A percentile compares a stretch with the other conserved stretches of the same genome.
Evolutionary conservation across 2,797 vertebrate species (phyloP).

Genomic region (Poecilia picta): DNA sequence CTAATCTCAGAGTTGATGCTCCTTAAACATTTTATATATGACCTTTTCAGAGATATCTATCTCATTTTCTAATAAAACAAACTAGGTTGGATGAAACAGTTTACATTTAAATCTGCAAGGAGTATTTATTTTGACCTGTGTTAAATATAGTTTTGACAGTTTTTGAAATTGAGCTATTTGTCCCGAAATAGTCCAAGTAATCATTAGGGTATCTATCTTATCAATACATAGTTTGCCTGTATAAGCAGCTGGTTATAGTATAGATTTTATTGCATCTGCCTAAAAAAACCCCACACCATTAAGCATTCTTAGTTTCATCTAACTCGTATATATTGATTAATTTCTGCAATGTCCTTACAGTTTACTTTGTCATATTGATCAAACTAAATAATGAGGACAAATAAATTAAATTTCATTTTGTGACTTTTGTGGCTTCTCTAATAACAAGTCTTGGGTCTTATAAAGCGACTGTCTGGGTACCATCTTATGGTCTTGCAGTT

Average conservation of each 20-base stretch:
- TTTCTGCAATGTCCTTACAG: background rate
- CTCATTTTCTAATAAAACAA: background rate
- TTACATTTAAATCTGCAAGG: background rate
- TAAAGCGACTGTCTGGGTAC: constrained; percentile 54
- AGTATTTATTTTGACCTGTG: background rate
- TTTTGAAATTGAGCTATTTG: background rate
- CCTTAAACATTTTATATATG: background rate
- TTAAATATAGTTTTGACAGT: background rate
- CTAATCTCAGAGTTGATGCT: background rate
- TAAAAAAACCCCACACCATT: background rate
- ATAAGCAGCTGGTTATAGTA: too few species aligned
- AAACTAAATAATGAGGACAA: constrained; percentile 15
- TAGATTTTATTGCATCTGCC: background rate
- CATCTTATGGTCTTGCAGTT: constrained; percentile 53
- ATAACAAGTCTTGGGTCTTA: constrained; percentile 50
- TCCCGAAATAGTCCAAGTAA: background rate
- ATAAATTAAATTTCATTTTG: background rate
- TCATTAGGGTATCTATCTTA: background rate
- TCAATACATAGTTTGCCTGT: background rate
- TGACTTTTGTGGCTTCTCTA: constrained; percentile 30
- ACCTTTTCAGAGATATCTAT: background rate
- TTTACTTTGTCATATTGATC: background rate
- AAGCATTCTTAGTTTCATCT: constrained; percentile 4
- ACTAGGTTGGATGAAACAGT: background rate
- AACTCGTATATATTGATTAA: constrained; percentile 6